Percentiles rank a stretch among this genome's conserved stretches.
phyloP scores from a whole-genome alignment of 1,140 invertebrate species.

The Leguminivora glycinivorella region DNA sequence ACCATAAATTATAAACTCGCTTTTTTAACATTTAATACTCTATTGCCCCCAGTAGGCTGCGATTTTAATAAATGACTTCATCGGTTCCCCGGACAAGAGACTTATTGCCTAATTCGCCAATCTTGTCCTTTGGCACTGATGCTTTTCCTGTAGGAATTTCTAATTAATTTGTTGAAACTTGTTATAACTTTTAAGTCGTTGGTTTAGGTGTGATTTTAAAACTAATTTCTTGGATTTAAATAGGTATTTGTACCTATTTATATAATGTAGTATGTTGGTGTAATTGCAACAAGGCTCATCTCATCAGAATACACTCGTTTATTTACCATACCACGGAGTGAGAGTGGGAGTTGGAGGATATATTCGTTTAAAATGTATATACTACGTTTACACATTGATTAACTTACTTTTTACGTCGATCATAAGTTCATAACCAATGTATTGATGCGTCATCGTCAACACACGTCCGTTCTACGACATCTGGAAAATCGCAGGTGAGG shows the following conservation, averaged over 20 bases:
- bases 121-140: slow-evolving; percentile 28
- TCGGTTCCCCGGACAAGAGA: slow-evolving; percentile 44
- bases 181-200: slow-evolving; percentile 29
- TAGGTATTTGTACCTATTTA: neutral
- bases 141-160: slow-evolving; percentile 26
- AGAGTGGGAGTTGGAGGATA: too few relatives aligned
- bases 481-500: too few relatives aligned
- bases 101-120: slow-evolving; percentile 51
- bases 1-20: slow-evolving; percentile 40
- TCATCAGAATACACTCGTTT: too few relatives aligned
- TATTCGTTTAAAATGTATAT: too few relatives aligned
- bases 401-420: too few relatives aligned
- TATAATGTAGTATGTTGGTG: too few relatives aligned
- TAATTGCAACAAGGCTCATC: too few relatives aligned
- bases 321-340: too few relatives aligned
- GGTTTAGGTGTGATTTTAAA: neutral
- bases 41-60: slow-evolving; percentile 34
- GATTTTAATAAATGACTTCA: slow-evolving; percentile 63
- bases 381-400: too few relatives aligned
- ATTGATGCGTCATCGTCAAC: too few relatives aligned
- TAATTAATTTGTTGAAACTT: slow-evolving; percentile 24
- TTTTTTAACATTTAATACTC: slow-evolving; percentile 29
- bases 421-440: too few relatives aligned
- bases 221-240: neutral
- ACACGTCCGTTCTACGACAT: too few relatives aligned